Base-by-base conservation (phyloP, 2,797 vertebrate species). In the Kryptolebias ocellatus region DNA sequence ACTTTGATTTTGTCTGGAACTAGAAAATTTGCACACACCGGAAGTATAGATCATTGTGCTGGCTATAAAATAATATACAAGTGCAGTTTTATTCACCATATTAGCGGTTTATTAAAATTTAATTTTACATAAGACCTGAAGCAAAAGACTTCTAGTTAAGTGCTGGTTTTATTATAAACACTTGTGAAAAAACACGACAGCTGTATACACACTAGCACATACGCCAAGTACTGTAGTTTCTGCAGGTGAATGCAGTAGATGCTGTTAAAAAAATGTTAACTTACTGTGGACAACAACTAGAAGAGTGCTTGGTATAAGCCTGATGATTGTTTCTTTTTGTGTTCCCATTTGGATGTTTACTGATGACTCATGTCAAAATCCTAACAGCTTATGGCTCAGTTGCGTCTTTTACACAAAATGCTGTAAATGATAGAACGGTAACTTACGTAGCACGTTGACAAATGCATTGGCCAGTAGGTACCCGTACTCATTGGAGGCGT, bases 381-480 rank as follows among this genome's bases (percentile, higher is more conserved):
- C 17, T n/a, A 2, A 61, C 20, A 62, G 11, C 7, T 55, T 18
- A 53, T 39, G 17, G 8, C 37, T 60, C 10, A 37, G 6, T 16
- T 9, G 6, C 28, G 15, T 28, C 18, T n/a, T 20, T 27, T 18
- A 20, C 29, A 31, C 44, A 24, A 10, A 14, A 16, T 10, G 6
- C 34, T 28, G 15, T 60, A n/a, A 63, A 50, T 20, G 27, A 28
- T 0, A 29, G 14, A 60, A 37, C 3, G 9, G 16, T 55, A 29
- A 89, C 90, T 93, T 92, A 99, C 98, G 97, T 54, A 98, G 91
- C 51, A 99, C 96, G 0, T 95, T 97, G 91, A 99, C 94, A 5
- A 98, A 99, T 60, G 96, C 97, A 0, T 99, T 99, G 87, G 96
- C 96, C 55, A 98, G 83, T 53, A 99, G 89, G 87, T 99, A 99